A percentile compares a stretch with the other conserved stretches of the same genome.
phyloP scores from a whole-genome alignment of 30 jellyfish, hydroid and myxozoan genomes.

The Calvadosia cruxmelitensis region DNA sequence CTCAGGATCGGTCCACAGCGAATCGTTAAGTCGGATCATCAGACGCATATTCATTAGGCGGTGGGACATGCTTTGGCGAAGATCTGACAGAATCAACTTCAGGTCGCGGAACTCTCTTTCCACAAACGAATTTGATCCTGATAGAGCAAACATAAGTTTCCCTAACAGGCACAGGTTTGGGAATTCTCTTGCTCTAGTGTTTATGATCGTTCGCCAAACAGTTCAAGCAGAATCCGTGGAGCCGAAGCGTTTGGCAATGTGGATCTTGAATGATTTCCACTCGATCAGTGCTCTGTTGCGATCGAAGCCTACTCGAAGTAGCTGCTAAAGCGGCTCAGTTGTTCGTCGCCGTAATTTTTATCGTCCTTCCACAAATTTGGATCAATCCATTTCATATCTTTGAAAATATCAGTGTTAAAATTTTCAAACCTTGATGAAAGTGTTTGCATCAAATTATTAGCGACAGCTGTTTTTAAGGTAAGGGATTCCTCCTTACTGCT shows the following conservation, averaged over 20 bases:
- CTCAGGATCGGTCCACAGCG: not conserved
- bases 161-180: conserved; percentile 24
- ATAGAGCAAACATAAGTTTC: conserved; percentile 19
- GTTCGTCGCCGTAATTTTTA: not conserved
- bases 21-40: not conserved
- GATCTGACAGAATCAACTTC: conserved; percentile 36
- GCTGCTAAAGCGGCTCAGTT: not conserved
- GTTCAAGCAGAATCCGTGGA: not conserved
- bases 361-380: conserved; percentile 1
- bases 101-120: conserved; percentile 43
- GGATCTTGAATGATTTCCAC: not conserved
- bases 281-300: not conserved
- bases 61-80: conserved; percentile 16
- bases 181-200: conserved; percentile 7
- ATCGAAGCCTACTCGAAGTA: not conserved
- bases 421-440: too few relatives aligned
- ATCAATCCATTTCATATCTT: not conserved
- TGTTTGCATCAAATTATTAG: not conserved
- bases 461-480: not conserved
- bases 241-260: not conserved
- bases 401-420: not conserved
- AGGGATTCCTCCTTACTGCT: not conserved
- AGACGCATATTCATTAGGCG: not conserved
- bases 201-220: conserved; percentile 17
- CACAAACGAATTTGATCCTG: conserved; percentile 38